A percentile compares a stretch with the other conserved stretches of the same genome.
These are phyloP conservation scores for Pluvianellus socialis DNA, from an alignment of 2,113 vertebrate species.

Conservation along the genomic window DNA sequence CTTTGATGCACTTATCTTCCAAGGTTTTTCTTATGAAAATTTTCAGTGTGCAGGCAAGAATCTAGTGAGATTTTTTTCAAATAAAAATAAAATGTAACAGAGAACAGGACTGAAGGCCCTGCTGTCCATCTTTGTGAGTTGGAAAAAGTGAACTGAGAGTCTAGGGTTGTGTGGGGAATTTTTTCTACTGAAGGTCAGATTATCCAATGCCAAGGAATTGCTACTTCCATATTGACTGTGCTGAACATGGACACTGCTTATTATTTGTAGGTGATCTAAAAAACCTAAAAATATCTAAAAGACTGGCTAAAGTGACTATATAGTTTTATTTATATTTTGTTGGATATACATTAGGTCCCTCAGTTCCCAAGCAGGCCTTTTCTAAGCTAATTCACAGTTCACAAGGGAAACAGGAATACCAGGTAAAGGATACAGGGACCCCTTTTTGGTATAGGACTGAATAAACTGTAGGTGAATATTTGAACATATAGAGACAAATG, in stretches of 20 bases:
- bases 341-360: background rate
- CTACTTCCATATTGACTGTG: background rate
- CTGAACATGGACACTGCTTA: background rate
- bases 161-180: too few relatives aligned
- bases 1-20: background rate
- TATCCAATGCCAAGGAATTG: background rate
- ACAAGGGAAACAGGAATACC: background rate
- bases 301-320: background rate
- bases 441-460: background rate
- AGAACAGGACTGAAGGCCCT: background rate
- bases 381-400: background rate
- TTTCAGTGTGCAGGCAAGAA: background rate
- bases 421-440: background rate
- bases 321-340: background rate
- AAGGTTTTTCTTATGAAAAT: background rate
- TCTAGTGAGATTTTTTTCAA: background rate
- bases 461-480: background rate
- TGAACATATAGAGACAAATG: background rate
- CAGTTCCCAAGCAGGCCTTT: background rate
- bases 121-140: background rate
- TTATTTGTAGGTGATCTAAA: background rate
- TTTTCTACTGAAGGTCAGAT: background rate
- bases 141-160: background rate
- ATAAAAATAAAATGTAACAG: background rate
- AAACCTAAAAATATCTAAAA: background rate